Conservation (phyloP, 2,888 invertebrate genomes). For the Amiota mariae region DNA sequence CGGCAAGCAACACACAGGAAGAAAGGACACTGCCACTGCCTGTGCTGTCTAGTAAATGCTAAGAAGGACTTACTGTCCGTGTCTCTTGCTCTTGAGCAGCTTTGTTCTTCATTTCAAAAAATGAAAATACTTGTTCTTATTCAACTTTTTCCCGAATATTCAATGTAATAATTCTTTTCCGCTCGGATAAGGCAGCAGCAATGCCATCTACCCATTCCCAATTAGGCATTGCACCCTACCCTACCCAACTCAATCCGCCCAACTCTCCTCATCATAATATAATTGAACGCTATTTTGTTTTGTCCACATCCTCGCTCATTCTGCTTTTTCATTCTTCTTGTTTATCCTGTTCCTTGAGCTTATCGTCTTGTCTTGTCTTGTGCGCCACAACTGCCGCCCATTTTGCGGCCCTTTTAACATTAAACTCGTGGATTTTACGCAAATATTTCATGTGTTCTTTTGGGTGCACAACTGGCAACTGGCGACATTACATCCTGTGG, state of each 20-base stretch:
- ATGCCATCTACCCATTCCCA: not conserved
- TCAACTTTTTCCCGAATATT: constrained; percentile 48
- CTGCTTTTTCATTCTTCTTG: constrained; percentile 5
- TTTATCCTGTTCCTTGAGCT: constrained; percentile 42
- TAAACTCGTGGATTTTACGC: constrained; percentile 30
- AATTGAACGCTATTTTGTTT: constrained; percentile 59
- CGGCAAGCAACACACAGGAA: not conserved
- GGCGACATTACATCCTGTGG: constrained; percentile 30
- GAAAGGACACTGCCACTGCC: constrained; percentile 41
- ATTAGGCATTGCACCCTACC: not conserved
- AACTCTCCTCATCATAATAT: constrained; percentile 35
- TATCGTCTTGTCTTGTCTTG: constrained; percentile 22
- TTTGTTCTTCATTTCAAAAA: constrained; percentile 60
- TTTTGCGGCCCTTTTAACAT: constrained; percentile 12
- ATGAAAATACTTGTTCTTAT: constrained; percentile 50
- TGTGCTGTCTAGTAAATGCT: constrained; percentile 34
- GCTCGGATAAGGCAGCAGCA: constrained; percentile 57
- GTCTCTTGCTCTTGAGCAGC: constrained; percentile 40
- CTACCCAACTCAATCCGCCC: not conserved
- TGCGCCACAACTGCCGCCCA: not conserved
- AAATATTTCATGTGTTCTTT: constrained; percentile 35
- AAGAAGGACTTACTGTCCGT: constrained; percentile 27
- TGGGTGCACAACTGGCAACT: constrained; percentile 29
- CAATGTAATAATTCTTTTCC: constrained; percentile 69
- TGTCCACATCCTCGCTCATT: constrained; percentile 42